Base-by-base conservation (phyloP, 2,888 invertebrate species). In the Melolontha melolontha region DNA sequence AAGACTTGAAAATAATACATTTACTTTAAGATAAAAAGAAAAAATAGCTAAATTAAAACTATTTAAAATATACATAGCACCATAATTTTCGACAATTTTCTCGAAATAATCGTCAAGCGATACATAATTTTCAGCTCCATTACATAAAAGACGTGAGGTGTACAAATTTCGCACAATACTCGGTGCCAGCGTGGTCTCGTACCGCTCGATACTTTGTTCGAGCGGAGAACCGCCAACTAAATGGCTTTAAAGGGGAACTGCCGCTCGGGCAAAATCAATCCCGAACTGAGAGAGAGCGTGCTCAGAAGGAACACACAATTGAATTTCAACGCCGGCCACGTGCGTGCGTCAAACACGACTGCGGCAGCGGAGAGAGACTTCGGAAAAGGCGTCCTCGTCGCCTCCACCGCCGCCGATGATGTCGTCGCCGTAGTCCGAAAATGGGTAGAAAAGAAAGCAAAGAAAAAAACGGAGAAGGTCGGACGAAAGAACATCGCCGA, bases 211-310 rank as follows among this genome's bases (percentile, higher is more conserved):
- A 77, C 76, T 77, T 74, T 72, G 71, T 77, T 70, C 78, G 77
- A 71, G 75, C 74, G 75, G 77, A 77, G 76, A 77, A 77, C 77
- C 77, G 75, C 78, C 77, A 77, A 76, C 78, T 75, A 76, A 76
- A 78, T 75, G 78, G 77, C 77, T 78, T 78, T 79, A 79, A 79
- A 79, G 79, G 77, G 75, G 79, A 79, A 78, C 77, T 78, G 75
- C 75, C 73, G 74, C 73, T 76, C 74, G 72, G 72, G 74, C 77
- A 78, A 78, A 79, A 79, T 79, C 79, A 79, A 79, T 79, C 75
- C 78, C 72, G 22, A 22, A 50, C 50, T 27, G 27, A 27, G 44
- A 44, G 50, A 52, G 47, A 57, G 64, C 44, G 42, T 39, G 49
- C 34, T 17, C 16, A 39, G 49, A 44, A 34, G 29, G 64, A 16